These are phyloP conservation scores for Drosophila baimaii DNA, from an alignment of 1,140 invertebrate genomes.

Conservation along the genomic window DNA sequence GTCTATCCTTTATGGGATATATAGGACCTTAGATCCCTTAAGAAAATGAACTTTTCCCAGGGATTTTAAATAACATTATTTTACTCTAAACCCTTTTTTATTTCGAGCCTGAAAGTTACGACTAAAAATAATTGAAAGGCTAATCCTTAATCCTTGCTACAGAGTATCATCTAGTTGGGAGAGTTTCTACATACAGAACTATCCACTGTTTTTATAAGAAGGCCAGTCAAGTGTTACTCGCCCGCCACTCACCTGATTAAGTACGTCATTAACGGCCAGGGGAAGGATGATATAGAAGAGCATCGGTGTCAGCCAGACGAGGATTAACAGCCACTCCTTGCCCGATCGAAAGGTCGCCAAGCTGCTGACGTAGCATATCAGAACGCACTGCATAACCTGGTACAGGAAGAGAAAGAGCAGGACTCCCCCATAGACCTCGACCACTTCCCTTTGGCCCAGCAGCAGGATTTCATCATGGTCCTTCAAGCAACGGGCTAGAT, in stretches of 20 bases:
- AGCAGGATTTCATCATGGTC: conserved; percentile 45
- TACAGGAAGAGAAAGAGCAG: conserved; percentile 48
- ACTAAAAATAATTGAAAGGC: neutral
- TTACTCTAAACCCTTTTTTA: neutral
- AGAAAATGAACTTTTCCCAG: neutral
- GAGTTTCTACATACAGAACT: neutral
- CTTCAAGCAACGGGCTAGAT: conserved; percentile 12
- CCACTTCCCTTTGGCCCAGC: conserved; percentile 40
- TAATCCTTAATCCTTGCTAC: neutral
- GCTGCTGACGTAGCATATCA: conserved; percentile 41
- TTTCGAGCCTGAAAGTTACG: neutral
- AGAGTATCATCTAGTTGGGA: neutral
- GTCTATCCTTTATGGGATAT: neutral
- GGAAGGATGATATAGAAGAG: conserved; percentile 52
- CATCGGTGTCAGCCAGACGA: conserved; percentile 45
- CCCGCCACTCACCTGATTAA: conserved; percentile 52
- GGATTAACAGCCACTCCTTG: neutral
- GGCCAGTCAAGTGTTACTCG: conserved; percentile 13
- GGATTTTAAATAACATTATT: neutral
- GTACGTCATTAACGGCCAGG: conserved; percentile 39
- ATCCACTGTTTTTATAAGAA: neutral
- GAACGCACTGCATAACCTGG: conserved; percentile 30
- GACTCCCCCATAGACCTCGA: conserved; percentile 43
- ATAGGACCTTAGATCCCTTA: neutral
- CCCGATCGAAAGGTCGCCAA: conserved; percentile 9